Percentiles rank a stretch among this genome's conserved stretches.
phyloP scores from a whole-genome alignment of 2,797 vertebrate genomes.

The Orientallactaga sibirica region DNA sequence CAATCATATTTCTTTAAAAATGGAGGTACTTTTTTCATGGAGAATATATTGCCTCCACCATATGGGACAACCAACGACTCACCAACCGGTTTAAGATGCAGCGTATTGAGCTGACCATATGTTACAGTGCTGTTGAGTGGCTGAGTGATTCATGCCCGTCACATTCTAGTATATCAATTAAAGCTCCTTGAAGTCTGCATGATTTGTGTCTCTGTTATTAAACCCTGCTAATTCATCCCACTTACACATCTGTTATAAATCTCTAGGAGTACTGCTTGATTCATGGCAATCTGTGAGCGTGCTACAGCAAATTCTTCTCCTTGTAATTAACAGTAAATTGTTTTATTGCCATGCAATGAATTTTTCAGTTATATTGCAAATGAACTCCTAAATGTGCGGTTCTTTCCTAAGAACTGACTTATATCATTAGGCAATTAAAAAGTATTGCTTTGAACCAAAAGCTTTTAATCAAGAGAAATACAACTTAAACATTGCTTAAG shows the following conservation, averaged over 20 bases:
- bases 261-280: conserved; percentile 94
- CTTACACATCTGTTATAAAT: conserved; percentile 98
- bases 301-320: conserved; percentile 97
- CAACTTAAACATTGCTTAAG: conserved; percentile 88
- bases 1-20: conserved; percentile 87
- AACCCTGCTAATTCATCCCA: conserved; percentile 98
- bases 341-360: conserved; percentile 98
- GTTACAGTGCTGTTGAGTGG: conserved; percentile 91
- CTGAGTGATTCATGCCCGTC: conserved; percentile 96
- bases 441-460: conserved; percentile 92
- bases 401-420: conserved; percentile 92
- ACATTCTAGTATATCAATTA: conserved; percentile 98
- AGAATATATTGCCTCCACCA: conserved; percentile 92
- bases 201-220: conserved; percentile 99
- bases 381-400: conserved; percentile 92
- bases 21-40: conserved; percentile 86
- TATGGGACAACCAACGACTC: conserved; percentile 92
- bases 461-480: conserved; percentile 92
- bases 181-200: conserved; percentile 95
- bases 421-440: conserved; percentile 95
- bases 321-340: conserved; percentile 99
- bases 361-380: conserved; percentile 96
- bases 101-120: conserved; percentile 95
- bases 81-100: conserved; percentile 92
- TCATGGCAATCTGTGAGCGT: conserved; percentile 95